phyloP scores from a whole-genome alignment of 2,113 vertebrate genomes.

The Channa maculata region DNA sequence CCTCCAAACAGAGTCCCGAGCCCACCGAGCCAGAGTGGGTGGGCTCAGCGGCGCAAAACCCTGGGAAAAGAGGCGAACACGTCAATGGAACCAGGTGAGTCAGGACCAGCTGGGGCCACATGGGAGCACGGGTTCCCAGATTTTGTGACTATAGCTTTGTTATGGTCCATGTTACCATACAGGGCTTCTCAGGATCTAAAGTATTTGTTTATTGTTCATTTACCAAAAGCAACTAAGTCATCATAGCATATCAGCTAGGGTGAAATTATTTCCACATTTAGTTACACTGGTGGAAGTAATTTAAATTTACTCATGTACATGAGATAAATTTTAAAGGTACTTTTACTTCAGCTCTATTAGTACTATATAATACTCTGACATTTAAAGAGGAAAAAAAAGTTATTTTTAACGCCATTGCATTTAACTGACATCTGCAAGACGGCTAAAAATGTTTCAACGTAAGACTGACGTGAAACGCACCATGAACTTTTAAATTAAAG shows the following conservation, averaged over 20 bases:
- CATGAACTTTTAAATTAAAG: too few species aligned
- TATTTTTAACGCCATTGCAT: neutral
- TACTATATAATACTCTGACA: too few species aligned
- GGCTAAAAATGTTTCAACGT: too few species aligned
- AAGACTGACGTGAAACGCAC: too few species aligned
- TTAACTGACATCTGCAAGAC: neutral
- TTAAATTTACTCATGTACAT: too few species aligned
- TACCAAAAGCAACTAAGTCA: neutral
- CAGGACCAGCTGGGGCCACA: constrained; percentile 16
- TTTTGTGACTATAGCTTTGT: constrained; percentile 17
- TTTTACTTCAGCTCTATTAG: neutral
- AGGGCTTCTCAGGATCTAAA: constrained; percentile 29
- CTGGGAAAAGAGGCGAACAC: constrained; percentile 81
- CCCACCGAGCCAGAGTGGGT: constrained; percentile 81
- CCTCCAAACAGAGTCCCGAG: constrained; percentile 79
- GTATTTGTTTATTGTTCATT: constrained; percentile 23
- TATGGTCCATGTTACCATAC: neutral
- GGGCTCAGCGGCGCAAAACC: constrained; percentile 49
- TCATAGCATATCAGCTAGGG: too few species aligned
- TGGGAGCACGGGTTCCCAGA: constrained; percentile 36
- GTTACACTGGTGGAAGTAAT: too few species aligned
- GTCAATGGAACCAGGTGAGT: constrained; percentile 87
- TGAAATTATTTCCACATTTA: too few species aligned
- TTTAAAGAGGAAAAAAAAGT: too few species aligned
- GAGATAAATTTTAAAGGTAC: neutral